Percentiles rank a stretch among this genome's conserved stretches.
These are phyloP conservation scores for Agrotis segetum DNA, from an alignment of 2,888 invertebrate species.

Conservation along the genomic window DNA sequence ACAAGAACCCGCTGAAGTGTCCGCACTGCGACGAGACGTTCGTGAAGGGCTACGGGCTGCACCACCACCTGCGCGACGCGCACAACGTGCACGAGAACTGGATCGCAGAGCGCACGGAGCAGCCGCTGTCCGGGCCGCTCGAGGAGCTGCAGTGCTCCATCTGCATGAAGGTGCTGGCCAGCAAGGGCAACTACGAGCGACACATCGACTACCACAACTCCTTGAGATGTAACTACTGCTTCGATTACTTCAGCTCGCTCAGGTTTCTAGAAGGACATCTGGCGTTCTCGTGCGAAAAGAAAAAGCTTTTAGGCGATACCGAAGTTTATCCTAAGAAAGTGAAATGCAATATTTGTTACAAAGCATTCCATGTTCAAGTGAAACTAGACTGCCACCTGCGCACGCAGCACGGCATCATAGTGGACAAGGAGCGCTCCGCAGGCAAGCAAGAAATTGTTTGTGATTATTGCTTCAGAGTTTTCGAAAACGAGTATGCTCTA, in stretches of 20 bases:
- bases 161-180: constrained; percentile 86
- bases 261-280: constrained; percentile 87
- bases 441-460: constrained; percentile 82
- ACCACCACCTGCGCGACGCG: constrained; percentile 83
- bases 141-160: constrained; percentile 87
- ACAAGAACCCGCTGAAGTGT: constrained; percentile 84
- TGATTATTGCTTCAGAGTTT: constrained; percentile 87
- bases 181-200: constrained; percentile 87
- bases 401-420: constrained; percentile 80
- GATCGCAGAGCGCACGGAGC: constrained; percentile 82
- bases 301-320: constrained; percentile 83
- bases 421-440: constrained; percentile 73
- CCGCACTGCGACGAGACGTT: constrained; percentile 84
- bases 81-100: constrained; percentile 85
- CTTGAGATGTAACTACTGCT: constrained; percentile 88
- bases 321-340: constrained; percentile 84
- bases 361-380: constrained; percentile 88
- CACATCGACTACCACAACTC: constrained; percentile 89
- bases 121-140: constrained; percentile 79
- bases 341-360: constrained; percentile 87
- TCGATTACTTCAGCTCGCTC: constrained; percentile 84
- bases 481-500: constrained; percentile 85
- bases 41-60: constrained; percentile 83
- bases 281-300: constrained; percentile 86
- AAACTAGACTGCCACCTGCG: constrained; percentile 88